Percentiles rank a stretch among this genome's conserved stretches.
These are phyloP conservation scores for Pycnomerus fuliginosus DNA, from an alignment of 2,888 invertebrate species.

Conservation along the genomic window DNA sequence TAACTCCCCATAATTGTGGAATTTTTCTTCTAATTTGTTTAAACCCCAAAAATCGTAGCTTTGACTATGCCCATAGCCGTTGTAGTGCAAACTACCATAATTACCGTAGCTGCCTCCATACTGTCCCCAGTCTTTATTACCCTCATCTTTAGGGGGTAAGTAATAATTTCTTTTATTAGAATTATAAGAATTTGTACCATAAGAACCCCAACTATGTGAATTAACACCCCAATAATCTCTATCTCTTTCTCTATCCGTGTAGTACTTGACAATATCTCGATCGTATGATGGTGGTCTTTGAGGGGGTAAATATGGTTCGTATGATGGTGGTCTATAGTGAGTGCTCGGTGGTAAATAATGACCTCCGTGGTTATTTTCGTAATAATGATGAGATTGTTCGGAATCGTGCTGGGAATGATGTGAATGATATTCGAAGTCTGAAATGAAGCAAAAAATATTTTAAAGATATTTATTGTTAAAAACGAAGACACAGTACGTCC, in stretches of 20 bases:
- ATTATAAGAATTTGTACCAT: slow-evolving; percentile 53
- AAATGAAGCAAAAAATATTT: slow-evolving; percentile 23
- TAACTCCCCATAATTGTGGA: slow-evolving; percentile 14
- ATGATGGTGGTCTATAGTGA: slow-evolving; percentile 24
- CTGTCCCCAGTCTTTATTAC: slow-evolving; percentile 45
- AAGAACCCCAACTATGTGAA: slow-evolving; percentile 59
- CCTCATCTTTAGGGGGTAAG: slow-evolving; percentile 43
- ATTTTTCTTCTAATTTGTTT: slow-evolving; percentile 28
- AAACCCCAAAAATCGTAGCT: slow-evolving; percentile 44
- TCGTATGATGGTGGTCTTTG: slow-evolving; percentile 17
- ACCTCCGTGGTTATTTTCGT: slow-evolving; percentile 29
- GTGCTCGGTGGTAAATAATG: slow-evolving; percentile 19
- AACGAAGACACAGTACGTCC: slow-evolving; percentile 41
- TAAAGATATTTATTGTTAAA: slow-evolving; percentile 2
- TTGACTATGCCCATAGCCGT: slow-evolving; percentile 33
- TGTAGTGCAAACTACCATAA: slow-evolving; percentile 33
- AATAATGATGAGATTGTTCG: slow-evolving; percentile 33
- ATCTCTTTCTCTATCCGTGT: slow-evolving; percentile 35
- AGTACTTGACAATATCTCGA: slow-evolving; percentile 26
- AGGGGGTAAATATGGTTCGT: slow-evolving; percentile 37
- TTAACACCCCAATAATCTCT: slow-evolving; percentile 41
- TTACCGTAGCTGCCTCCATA: slow-evolving; percentile 48
- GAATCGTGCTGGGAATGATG: slow-evolving; percentile 34
- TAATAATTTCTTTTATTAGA: slow-evolving; percentile 32
- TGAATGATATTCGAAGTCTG: slow-evolving; percentile 42